Base-by-base conservation (phyloP, 2,797 vertebrate species). In the Pseudotriccus pelzelni region DNA sequence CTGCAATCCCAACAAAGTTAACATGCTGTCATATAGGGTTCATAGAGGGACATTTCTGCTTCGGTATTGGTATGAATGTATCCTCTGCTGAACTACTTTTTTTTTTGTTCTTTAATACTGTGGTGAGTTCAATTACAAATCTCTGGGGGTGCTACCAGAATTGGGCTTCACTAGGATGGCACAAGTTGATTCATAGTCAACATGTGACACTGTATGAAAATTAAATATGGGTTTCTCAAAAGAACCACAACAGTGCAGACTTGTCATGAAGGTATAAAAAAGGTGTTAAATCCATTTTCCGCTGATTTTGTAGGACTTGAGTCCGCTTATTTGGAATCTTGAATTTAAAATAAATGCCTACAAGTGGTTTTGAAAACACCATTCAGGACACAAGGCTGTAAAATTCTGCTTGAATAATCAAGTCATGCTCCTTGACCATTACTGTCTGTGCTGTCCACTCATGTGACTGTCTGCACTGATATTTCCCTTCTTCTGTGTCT, bases 401-500 rank as follows among this genome's bases (percentile, higher is more conserved):
- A 91, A 96, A 93, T 36, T n/a, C 68, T 92, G 14, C 55, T 88
- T 75, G 72, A 95, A 24, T 28, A 89, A 76, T 91, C 89, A 91
- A 87, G 68, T 86, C 85, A 69, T 76, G 67, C 22, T 75, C 10
- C 41, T 66, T 79, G 74, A 62, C 67, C 80, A 59, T 91, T 87
- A 72, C 23, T 68, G 75, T 73, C 90, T 93, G 49, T 55, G 49
- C 63, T 88, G 63, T 47, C 76, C 56, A 15, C 69, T 94, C 58
- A 47, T 16, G 43, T 88, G 94, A 70, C 67, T 84, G 75, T 75
- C 90, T 92, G 79, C 50, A 55, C 19, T 72, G 32, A 55, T 87
- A 77, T 66, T 93, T 59, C 66, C 20, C 39, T 85, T 46, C 32
- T 78, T 37, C 82, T 77, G 1, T 73, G 73, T 73, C 79, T 78